Evolutionary conservation across 2,888 invertebrate genomes (phyloP).

Genomic region (Phorcus lineatus): DNA sequence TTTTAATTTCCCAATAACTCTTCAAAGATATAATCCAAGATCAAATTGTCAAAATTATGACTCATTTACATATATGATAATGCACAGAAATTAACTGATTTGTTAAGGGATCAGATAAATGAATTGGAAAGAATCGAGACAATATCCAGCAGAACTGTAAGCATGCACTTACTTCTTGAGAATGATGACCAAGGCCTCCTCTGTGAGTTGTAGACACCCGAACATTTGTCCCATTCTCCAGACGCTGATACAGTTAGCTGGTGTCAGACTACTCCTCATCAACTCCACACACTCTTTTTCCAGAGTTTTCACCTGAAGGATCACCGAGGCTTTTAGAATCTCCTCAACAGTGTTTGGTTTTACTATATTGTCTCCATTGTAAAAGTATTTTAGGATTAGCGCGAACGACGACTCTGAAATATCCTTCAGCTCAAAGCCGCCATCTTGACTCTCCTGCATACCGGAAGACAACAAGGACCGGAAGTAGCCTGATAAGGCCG

Average conservation of each 20-base stretch:
- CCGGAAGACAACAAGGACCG: conserved; percentile 28
- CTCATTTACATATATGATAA: too few species aligned
- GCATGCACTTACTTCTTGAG: background rate
- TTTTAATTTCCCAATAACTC: too few species aligned
- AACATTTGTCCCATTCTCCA: background rate
- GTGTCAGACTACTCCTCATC: conserved; percentile 8
- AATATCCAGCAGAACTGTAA: too few species aligned
- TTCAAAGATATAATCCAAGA: too few species aligned
- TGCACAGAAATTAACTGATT: too few species aligned
- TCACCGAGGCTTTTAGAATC: conserved; percentile 27
- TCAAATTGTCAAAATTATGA: too few species aligned
- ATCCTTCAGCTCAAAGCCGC: conserved; percentile 1
- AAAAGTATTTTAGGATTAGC: background rate
- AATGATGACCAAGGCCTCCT: background rate
- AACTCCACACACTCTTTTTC: conserved; percentile 24
- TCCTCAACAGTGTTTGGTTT: conserved; percentile 8
- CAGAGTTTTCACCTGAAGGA: conserved; percentile 26
- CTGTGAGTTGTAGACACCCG: background rate
- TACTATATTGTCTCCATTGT: conserved; percentile 29
- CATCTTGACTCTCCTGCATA: background rate
- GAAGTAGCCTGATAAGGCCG: conserved; percentile 32
- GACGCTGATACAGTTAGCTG: conserved; percentile 21
- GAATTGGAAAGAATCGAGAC: too few species aligned
- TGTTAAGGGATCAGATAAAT: too few species aligned
- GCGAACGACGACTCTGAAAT: background rate